Percentiles rank a stretch among this genome's conserved stretches.
phyloP scores from a whole-genome alignment of 1,140 invertebrate species.

The Drosophila ambigua region DNA sequence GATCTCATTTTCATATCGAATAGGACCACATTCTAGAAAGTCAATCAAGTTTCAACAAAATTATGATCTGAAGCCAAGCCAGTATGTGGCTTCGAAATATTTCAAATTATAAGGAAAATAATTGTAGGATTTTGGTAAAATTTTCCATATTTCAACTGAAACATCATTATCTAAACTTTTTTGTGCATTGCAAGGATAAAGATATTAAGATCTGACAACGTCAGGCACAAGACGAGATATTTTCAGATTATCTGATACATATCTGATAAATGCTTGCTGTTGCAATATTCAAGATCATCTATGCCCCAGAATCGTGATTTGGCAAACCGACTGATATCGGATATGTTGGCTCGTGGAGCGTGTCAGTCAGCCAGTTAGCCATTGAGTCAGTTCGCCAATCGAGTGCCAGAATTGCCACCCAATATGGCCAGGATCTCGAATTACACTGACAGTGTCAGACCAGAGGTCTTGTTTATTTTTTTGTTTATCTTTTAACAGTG shows the following conservation, averaged over 20 bases:
- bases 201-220: too few relatives aligned
- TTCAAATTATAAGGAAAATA: too few relatives aligned
- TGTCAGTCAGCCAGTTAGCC: slow-evolving; percentile 17
- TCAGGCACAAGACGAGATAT: too few relatives aligned
- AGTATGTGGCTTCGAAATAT: too few relatives aligned
- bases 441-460: slow-evolving; percentile 57
- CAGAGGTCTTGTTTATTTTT: slow-evolving; percentile 2
- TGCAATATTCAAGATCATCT: neutral
- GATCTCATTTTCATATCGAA: slow-evolving; percentile 8
- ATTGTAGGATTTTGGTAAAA: too few relatives aligned
- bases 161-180: too few relatives aligned
- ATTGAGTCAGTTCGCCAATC: slow-evolving; percentile 53
- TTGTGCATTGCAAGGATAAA: too few relatives aligned
- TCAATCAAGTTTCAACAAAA: too few relatives aligned
- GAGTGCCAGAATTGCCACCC: slow-evolving; percentile 20
- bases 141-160: too few relatives aligned
- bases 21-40: slow-evolving; percentile 6
- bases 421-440: slow-evolving; percentile 43
- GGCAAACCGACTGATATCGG: slow-evolving; percentile 16
- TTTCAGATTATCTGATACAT: too few relatives aligned
- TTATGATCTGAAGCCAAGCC: too few relatives aligned
- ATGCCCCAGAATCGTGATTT: neutral
- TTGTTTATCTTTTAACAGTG: slow-evolving; percentile 20
- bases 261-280: too few relatives aligned
- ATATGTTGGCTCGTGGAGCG: slow-evolving; percentile 7